Conservation (phyloP, 2,888 invertebrate species). For the Apamea epomidion region DNA sequence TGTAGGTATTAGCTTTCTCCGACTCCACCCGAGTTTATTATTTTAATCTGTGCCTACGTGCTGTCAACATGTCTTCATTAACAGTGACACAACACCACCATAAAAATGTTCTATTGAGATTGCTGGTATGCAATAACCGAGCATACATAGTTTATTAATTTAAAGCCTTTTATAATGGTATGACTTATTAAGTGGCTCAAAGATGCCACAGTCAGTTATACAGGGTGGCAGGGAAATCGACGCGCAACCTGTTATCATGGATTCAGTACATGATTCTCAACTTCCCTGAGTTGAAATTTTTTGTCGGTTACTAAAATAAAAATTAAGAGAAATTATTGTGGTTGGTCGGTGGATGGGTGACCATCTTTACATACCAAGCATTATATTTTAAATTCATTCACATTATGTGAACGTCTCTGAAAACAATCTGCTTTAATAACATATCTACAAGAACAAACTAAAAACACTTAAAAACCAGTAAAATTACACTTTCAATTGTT, state of each 20-base stretch:
- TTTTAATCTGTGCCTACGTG: background rate
- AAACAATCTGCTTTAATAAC: background rate
- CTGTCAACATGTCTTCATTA: constrained; percentile 13
- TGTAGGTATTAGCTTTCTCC: constrained; percentile 26
- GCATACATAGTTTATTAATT: background rate
- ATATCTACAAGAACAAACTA: background rate
- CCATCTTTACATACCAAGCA: no score
- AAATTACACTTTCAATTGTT: constrained; percentile 23
- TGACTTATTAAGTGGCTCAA: no score
- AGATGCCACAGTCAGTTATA: no score
- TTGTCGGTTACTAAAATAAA: no score
- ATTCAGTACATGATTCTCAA: no score
- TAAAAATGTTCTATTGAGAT: constrained; percentile 2
- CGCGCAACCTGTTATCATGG: no score
- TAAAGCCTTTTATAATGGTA: background rate
- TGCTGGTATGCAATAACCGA: background rate
- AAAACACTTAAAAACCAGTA: background rate
- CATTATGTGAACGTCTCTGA: background rate
- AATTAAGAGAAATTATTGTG: no score
- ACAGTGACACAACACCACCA: background rate
- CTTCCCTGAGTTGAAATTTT: no score
- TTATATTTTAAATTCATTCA: background rate
- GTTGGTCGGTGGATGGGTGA: no score
- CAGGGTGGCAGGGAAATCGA: no score
- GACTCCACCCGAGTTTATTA: background rate